Base-by-base conservation (phyloP, 2,888 invertebrate genomes). In the Agonopterix alstromeriana region DNA sequence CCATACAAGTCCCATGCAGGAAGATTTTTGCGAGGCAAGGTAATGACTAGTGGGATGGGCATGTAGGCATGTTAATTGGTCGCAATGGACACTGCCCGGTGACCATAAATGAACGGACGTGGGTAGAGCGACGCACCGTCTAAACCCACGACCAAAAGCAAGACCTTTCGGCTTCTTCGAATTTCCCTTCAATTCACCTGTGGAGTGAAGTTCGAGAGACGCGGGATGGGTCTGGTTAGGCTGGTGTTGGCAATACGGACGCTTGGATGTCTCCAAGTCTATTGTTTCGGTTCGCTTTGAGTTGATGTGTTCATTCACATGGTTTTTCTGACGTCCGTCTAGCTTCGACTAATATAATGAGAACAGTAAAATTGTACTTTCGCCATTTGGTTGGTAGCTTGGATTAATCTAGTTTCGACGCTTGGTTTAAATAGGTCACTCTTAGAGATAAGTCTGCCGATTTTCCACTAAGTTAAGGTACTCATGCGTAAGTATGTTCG, bases 31-130 rank as follows among this genome's bases (percentile, higher is more conserved):
- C 83, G 69, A 27, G 63, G 70, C 68, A 67, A 69, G 69, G 73
- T 78, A 81, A 76, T 74, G 79, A 78, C 77, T 80, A 84, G 86
- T 83, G 84, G 86, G 84, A 73, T 65, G 81, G 70, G 72, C 81
- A 83, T 74, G 85, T 84, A 84, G 85, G 82, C 85, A 85, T 75
- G 83, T 73, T 86, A 85, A 87, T 87, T 87, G 85, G 76, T 64
- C 79, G 67, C 77, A 79, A 78, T 82, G 84, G 79, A 79, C 84
- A 81, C 75, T 73, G 76, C 65, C 70, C 76, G 73, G 62, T 75
- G 71, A 67, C 86, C 81, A 85, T 84, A 83, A 79, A 71, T 70
- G 83, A 77, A 61, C 66, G 53, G 48, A 81, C 81, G 86, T 87
- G 82, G 87, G 86, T 65, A 53, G 77, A 61, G 72, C 77, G 81